These are phyloP conservation scores for Spisula solida DNA, from an alignment of 2,888 invertebrate species.

Conservation along the genomic window DNA sequence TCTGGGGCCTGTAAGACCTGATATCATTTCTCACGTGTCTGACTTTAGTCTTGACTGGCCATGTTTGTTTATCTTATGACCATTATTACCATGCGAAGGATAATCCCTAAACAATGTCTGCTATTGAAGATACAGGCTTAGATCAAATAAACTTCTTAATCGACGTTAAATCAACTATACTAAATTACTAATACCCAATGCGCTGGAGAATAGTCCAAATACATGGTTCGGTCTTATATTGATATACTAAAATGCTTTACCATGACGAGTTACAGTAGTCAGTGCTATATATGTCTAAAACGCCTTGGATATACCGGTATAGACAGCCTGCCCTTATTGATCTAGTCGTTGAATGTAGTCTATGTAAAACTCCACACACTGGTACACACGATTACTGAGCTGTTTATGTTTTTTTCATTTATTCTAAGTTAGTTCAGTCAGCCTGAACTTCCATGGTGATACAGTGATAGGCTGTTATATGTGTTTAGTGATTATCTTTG, in stretches of 20 bases:
- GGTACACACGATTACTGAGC: neutral
- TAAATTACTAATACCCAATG: constrained; percentile 18
- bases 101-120: constrained; percentile 15
- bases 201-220: neutral
- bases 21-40: neutral
- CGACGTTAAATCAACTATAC: constrained; percentile 29
- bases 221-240: neutral
- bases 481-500: constrained; percentile 23
- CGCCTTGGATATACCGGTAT: constrained; percentile 39
- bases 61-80: neutral
- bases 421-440: constrained; percentile 39
- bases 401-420: constrained; percentile 42
- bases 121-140: constrained; percentile 20
- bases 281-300: constrained; percentile 35
- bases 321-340: constrained; percentile 40
- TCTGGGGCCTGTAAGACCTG: neutral
- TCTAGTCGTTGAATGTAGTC: constrained; percentile 41
- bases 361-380: constrained; percentile 47
- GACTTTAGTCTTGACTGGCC: neutral
- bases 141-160: constrained; percentile 17
- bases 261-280: neutral
- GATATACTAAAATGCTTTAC: constrained; percentile 7
- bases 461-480: constrained; percentile 43
- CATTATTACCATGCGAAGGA: constrained; percentile 8
- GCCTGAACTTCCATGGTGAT: constrained; percentile 50